phyloP scores from a whole-genome alignment of 2,113 vertebrate species.

The Hiodon tergisus region DNA sequence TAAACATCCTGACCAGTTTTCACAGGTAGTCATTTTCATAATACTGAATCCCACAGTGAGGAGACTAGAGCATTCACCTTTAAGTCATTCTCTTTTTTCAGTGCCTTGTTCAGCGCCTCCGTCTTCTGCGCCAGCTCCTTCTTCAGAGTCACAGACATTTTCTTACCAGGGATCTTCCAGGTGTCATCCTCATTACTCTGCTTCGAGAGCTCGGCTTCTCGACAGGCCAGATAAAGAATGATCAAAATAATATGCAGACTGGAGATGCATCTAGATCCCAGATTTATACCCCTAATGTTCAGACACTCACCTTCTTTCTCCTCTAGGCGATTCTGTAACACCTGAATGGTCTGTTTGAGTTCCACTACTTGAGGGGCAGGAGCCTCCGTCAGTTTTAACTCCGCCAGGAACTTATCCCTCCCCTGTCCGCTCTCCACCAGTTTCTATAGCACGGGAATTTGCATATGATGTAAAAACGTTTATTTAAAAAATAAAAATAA shows the following conservation, averaged over 20 bases:
- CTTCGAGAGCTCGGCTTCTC: conserved; percentile 53
- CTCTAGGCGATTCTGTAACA: conserved; percentile 61
- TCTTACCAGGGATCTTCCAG: conserved; percentile 48
- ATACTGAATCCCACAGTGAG: too few relatives aligned
- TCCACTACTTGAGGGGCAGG: conserved; percentile 52
- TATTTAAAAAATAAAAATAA: conserved; percentile 19
- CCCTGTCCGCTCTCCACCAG: conserved; percentile 59
- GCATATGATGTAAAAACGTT: not conserved
- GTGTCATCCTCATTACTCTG: conserved; percentile 46
- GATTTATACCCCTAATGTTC: too few relatives aligned
- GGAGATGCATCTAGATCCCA: not conserved
- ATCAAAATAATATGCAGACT: not conserved
- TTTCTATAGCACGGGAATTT: conserved; percentile 48
- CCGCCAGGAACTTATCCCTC: conserved; percentile 50
- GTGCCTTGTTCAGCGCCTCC: conserved; percentile 60
- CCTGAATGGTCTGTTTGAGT: conserved; percentile 62
- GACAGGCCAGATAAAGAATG: not conserved
- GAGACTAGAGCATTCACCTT: conserved; percentile 46
- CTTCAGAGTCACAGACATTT: conserved; percentile 49
- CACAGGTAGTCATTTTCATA: too few relatives aligned
- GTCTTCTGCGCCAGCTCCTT: conserved; percentile 63
- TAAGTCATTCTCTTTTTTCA: conserved; percentile 64
- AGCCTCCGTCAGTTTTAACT: conserved; percentile 44
- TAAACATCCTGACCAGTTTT: too few relatives aligned
- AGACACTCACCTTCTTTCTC: conserved; percentile 57